These are phyloP conservation scores for Coregonus suidteri DNA, from an alignment of 2,797 vertebrate genomes.

Conservation along the genomic window DNA sequence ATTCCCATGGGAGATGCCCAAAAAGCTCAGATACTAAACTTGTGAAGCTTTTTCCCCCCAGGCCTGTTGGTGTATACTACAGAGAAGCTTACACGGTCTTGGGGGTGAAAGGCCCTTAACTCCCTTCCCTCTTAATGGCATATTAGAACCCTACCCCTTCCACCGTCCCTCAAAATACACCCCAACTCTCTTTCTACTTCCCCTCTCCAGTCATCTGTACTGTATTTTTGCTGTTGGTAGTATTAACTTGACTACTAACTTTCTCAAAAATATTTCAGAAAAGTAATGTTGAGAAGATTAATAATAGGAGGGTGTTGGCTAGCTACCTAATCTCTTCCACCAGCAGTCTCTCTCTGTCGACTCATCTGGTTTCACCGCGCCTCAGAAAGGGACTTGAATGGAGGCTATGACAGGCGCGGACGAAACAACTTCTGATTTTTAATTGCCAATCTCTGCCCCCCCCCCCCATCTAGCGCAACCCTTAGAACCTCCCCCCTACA, in stretches of 20 bases:
- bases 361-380: too few relatives aligned
- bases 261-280: not conserved
- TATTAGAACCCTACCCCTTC: slow-evolving; percentile 48
- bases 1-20: slow-evolving; percentile 97
- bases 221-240: slow-evolving; percentile 36
- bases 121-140: slow-evolving; percentile 40
- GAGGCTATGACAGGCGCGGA: too few relatives aligned
- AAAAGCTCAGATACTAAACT: slow-evolving; percentile 93
- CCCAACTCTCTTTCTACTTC: slow-evolving; percentile 48
- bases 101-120: slow-evolving; percentile 80
- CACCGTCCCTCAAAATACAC: slow-evolving; percentile 22
- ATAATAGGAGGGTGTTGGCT: not conserved
- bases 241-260: slow-evolving; percentile 33
- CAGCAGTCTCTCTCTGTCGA: too few relatives aligned
- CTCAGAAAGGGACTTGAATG: too few relatives aligned
- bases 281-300: not conserved
- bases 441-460: too few relatives aligned
- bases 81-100: slow-evolving; percentile 92
- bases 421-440: too few relatives aligned
- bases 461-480: too few relatives aligned
- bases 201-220: slow-evolving; percentile 48
- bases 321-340: not conserved
- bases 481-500: too few relatives aligned
- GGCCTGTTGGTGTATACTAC: slow-evolving; percentile 92
- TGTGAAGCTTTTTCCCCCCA: slow-evolving; percentile 89